Evolutionary conservation across 2,797 vertebrate species (phyloP).

Genomic region (Austrolebias charrua): DNA sequence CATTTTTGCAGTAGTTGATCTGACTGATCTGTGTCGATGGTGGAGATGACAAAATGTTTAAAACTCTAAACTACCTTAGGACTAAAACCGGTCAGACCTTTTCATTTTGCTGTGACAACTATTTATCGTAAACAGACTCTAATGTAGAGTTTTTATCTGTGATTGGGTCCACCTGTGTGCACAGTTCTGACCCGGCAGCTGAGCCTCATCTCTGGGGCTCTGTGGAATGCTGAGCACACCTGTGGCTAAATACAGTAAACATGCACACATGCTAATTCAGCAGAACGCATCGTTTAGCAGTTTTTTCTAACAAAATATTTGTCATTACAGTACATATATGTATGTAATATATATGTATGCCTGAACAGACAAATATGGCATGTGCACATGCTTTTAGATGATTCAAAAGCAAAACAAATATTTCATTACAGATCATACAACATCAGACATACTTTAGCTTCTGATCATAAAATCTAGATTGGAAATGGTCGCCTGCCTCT

Average conservation of each 20-base stretch:
- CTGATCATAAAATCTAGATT: no score
- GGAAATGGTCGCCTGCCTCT: constrained; percentile 17
- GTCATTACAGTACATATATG: no score
- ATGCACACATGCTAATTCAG: constrained; percentile 35
- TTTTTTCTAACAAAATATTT: constrained; percentile 20
- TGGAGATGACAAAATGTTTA: no score
- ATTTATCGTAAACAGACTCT: constrained; percentile 26
- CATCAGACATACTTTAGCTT: no score
- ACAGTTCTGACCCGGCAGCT: constrained; percentile 64
- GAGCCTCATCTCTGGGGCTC: constrained; percentile 49
- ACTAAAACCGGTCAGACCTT: not conserved
- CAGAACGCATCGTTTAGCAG: constrained; percentile 22
- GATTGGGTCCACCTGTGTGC: constrained; percentile 11
- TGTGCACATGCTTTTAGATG: not conserved
- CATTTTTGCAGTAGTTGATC: no score
- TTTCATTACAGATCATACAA: not conserved
- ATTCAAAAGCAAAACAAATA: not conserved
- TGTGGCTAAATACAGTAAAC: constrained; percentile 41
- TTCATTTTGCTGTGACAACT: not conserved
- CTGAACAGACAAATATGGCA: not conserved
- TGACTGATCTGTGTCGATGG: no score
- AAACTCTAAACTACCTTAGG: no score
- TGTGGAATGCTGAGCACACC: constrained; percentile 48
- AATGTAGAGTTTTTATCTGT: constrained; percentile 22
- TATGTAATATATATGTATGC: no score